Base-by-base conservation (phyloP, 2,888 invertebrate genomes). In the Nomada ferruginata region DNA sequence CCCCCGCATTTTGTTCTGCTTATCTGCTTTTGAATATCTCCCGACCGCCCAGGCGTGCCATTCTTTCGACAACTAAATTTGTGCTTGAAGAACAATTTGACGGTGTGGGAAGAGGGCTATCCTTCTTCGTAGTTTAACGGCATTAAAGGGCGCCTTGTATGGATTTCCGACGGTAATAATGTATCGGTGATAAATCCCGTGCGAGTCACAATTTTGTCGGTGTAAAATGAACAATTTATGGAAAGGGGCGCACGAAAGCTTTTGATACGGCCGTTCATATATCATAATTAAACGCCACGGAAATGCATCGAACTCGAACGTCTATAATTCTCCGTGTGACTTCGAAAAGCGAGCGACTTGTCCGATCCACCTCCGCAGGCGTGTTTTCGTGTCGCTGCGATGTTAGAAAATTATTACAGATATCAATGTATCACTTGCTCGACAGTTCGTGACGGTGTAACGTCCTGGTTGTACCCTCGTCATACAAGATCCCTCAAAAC, bases 231-330 rank as follows among this genome's bases (percentile, higher is more conserved):
- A 79, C 73, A 68, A 83, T 85, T 86, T 76, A 85, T 79, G 83
- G 76, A 86, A 85, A 83, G 73, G 66, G 70, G 66, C 70, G 70
- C 73, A 85, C 75, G 79, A 83, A 64, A 79, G 60, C 36, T 75
- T 57, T 72, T 69, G 78, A 47, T 76, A 69, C 69, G 69, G 79
- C 47, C 60, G 71, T 72, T 60, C 87, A 87, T 92, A 92, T 92
- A 92, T 92, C 91, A 92, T 91, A 92, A 92, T 92, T 92, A 92
- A 92, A 91, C 82, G 88, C 88, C 86, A 88, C 85, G 89, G 86
- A 91, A 91, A 89, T 90, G 89, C 88, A 79, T 84, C 85, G 82
- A 72, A 64, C 70, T 57, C 73, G 69, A 68, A 65, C 77, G 69
- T 73, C 82, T 83, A 88, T 85, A 87, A 89, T 76, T 89, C 85